phyloP scores from a whole-genome alignment of 1,140 invertebrate species.

The Aricia agestis region DNA sequence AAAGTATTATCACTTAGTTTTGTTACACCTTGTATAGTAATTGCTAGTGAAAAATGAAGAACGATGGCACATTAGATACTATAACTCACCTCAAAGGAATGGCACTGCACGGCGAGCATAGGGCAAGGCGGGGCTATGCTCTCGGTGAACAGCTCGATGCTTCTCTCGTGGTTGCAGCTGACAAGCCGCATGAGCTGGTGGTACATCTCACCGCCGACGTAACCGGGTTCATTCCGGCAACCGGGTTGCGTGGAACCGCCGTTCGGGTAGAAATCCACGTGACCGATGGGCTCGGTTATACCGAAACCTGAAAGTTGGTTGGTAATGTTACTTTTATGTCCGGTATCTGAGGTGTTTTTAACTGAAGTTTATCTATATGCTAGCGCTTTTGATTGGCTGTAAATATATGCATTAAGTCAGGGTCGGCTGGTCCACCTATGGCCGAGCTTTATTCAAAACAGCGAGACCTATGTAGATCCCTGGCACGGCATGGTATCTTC shows the following conservation, averaged over 20 bases:
- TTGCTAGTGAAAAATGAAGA: too few species aligned
- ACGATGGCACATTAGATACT: too few species aligned
- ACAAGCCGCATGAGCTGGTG: slow-evolving; percentile 84
- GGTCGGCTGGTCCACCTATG: too few species aligned
- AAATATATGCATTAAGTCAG: too few species aligned
- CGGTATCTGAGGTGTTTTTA: too few species aligned
- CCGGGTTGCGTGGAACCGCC: slow-evolving; percentile 91
- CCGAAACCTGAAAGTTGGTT: slow-evolving; percentile 79
- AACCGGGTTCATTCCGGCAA: slow-evolving; percentile 84
- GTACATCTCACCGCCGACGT: slow-evolving; percentile 78
- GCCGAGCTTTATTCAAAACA: too few species aligned
- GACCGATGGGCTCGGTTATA: slow-evolving; percentile 87
- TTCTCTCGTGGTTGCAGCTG: slow-evolving; percentile 90
- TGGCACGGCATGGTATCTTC: too few species aligned
- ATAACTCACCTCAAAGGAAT: slow-evolving; percentile 81
- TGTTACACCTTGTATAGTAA: too few species aligned
- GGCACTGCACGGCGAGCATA: slow-evolving; percentile 86
- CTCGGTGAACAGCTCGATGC: slow-evolving; percentile 90
- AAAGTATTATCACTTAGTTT: too few species aligned
- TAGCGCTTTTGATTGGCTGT: too few species aligned
- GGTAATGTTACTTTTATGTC: background rate
- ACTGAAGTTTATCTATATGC: too few species aligned
- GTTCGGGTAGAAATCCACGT: slow-evolving; percentile 94
- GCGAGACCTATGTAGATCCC: too few species aligned
- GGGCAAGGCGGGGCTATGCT: slow-evolving; percentile 86